Conservation (phyloP, 2,888 invertebrate genomes). For the Lithophane ornitopus region DNA sequence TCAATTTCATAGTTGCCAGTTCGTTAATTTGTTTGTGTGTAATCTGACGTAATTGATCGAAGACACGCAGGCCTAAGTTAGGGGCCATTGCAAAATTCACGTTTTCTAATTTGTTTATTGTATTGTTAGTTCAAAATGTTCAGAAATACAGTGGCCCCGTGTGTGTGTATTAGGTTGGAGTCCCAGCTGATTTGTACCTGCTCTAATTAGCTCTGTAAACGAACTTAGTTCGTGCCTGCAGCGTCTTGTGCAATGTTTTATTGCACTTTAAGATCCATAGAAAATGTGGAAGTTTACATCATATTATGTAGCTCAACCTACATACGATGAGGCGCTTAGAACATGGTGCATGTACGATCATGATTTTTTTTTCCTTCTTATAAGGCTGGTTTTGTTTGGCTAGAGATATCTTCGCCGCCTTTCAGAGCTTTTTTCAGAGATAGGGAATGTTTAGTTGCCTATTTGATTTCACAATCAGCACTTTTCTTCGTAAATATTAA, state of each 20-base stretch:
- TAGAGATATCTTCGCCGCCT: background rate
- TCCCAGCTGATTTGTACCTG: conserved; percentile 51
- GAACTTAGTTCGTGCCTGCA: conserved; percentile 39
- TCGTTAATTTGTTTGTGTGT: conserved; percentile 59
- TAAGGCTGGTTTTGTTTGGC: background rate
- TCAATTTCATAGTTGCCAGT: conserved; percentile 51
- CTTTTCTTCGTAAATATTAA: background rate
- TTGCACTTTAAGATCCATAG: conserved; percentile 37
- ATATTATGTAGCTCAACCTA: background rate
- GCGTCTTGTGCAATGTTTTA: conserved; percentile 41
- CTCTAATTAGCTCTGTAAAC: conserved; percentile 51
- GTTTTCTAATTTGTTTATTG: background rate
- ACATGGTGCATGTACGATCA: background rate
- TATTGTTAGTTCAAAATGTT: conserved; percentile 17
- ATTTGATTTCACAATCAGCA: background rate
- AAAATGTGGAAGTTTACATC: conserved; percentile 22
- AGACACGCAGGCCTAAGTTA: conserved; percentile 44
- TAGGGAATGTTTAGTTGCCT: background rate
- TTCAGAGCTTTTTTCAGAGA: background rate
- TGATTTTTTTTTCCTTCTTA: background rate
- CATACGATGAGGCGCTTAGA: background rate
- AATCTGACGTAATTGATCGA: conserved; percentile 57
- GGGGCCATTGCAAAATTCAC: conserved; percentile 19
- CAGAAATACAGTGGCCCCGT: conserved; percentile 20
- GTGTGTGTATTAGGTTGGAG: conserved; percentile 13